Conservation (phyloP, 30 jellyfish, hydroid and myxozoan genomes). For the Clytia hemisphaerica region DNA sequence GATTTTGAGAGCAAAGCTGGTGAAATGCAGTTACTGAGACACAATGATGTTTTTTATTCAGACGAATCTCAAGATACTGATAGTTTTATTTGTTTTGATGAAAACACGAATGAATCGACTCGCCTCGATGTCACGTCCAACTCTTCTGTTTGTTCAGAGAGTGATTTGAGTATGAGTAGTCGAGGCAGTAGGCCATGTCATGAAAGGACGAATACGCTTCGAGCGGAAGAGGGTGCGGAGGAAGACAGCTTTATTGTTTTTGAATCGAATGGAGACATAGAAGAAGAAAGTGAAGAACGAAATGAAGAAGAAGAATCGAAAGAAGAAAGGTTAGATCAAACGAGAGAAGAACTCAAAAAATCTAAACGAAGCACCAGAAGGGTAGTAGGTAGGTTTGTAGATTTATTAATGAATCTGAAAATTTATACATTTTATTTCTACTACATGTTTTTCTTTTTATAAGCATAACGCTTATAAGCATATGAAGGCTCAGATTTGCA, state of each 20-base stretch:
- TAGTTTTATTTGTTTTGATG: background rate
- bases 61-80: constrained; percentile 34
- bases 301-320: background rate
- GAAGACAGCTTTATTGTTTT: background rate
- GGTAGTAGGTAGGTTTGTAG: background rate
- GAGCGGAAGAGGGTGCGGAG: too few relatives aligned
- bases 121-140: background rate
- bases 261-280: background rate
- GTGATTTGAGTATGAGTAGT: too few relatives aligned
- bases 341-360: too few relatives aligned
- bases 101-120: background rate
- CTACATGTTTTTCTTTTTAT: too few relatives aligned
- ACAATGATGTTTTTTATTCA: constrained; percentile 64
- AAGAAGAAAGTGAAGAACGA: background rate
- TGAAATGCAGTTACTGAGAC: constrained; percentile 13
- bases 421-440: too few relatives aligned
- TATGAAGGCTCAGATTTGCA: too few relatives aligned
- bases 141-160: too few relatives aligned
- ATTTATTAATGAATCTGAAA: background rate
- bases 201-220: too few relatives aligned
- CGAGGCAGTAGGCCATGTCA: too few relatives aligned
- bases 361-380: background rate
- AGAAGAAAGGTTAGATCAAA: background rate
- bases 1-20: constrained; percentile 45
- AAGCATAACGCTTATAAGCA: too few relatives aligned